These are phyloP conservation scores for Epicauta chinensis DNA, from an alignment of 1,140 invertebrate genomes.

Conservation along the genomic window DNA sequence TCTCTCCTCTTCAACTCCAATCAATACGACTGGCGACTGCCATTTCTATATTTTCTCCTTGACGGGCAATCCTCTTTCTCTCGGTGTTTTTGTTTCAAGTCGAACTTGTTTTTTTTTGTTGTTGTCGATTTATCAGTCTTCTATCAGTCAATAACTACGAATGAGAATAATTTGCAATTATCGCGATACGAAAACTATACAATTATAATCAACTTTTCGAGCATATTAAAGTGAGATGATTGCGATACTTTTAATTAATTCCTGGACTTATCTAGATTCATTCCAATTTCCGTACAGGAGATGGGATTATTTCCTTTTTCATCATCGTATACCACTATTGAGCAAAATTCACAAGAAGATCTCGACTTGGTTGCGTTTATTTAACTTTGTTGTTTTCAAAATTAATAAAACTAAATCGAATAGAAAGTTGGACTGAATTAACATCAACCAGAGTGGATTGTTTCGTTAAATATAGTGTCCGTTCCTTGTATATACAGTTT, in stretches of 20 bases:
- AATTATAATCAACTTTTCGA: not conserved
- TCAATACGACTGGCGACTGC: slow-evolving; percentile 31
- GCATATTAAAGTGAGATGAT: slow-evolving; percentile 16
- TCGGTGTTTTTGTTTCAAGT: too few relatives aligned
- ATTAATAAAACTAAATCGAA: not conserved
- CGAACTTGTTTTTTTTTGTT: too few relatives aligned
- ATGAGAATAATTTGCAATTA: too few relatives aligned
- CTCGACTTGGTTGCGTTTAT: not conserved
- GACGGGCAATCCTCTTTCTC: not conserved
- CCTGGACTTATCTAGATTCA: not conserved
- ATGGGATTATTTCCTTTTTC: slow-evolving; percentile 15
- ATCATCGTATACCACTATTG: not conserved
- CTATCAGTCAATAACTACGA: too few relatives aligned
- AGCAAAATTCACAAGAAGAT: not conserved
- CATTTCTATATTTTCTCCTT: slow-evolving; percentile 27
- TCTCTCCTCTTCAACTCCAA: slow-evolving; percentile 18
- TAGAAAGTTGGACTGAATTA: too few relatives aligned
- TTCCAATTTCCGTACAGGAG: slow-evolving; percentile 11
- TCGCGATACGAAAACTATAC: too few relatives aligned
- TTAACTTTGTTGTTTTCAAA: not conserved
- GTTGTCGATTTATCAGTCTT: too few relatives aligned
- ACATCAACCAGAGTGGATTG: too few relatives aligned
- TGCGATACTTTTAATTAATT: slow-evolving; percentile 20
- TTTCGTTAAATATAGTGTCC: too few relatives aligned
- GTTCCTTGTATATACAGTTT: too few relatives aligned